Evolutionary conservation across 2,888 invertebrate genomes (phyloP).

Genomic region (Pyrrhosoma nymphula): DNA sequence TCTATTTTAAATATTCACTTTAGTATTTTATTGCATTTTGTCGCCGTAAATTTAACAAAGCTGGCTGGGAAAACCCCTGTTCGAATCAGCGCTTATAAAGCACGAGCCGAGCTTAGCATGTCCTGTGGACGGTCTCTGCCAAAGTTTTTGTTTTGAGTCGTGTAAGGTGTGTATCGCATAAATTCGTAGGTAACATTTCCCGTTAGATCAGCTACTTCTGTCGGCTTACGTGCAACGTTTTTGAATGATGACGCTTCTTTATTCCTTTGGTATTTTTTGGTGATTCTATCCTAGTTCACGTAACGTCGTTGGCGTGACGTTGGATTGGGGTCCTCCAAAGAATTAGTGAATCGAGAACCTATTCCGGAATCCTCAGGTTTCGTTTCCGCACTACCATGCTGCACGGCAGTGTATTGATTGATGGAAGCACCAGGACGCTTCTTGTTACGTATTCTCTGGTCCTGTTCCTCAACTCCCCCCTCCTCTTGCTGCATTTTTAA

Average conservation of each 20-base stretch:
- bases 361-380: background rate
- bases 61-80: no score
- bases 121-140: no score
- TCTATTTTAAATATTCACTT: no score
- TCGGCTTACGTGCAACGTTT: background rate
- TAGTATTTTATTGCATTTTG: no score
- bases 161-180: no score
- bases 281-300: background rate
- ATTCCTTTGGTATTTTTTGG: background rate
- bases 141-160: no score
- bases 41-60: no score
- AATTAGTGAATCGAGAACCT: constrained; percentile 1
- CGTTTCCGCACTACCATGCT: background rate
- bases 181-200: no score
- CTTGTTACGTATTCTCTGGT: background rate
- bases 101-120: no score
- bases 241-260: background rate
- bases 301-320: background rate
- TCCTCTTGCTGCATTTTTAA: background rate
- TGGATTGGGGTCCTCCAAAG: background rate
- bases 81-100: no score
- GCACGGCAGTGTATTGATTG: constrained; percentile 1
- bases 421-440: background rate
- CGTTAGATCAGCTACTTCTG: background rate
- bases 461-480: background rate